Evolutionary conservation across 2,888 invertebrate species (phyloP).

Genomic region (Parascotia fuliginaria): DNA sequence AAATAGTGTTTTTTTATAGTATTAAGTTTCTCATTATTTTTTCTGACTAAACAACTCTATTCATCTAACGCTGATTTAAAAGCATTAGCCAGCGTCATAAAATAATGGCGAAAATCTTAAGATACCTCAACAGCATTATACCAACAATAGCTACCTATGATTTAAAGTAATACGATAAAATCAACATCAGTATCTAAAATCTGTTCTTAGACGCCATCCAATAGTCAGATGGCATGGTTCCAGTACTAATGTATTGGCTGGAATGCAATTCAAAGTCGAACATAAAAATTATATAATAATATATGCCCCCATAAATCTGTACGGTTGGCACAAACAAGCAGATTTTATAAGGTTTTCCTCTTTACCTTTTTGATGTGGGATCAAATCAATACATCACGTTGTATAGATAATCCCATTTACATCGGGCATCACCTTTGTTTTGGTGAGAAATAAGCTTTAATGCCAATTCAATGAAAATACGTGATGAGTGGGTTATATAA

Average conservation of each 20-base stretch:
- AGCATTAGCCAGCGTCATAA: no score
- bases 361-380: background rate
- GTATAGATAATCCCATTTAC: constrained; percentile 32
- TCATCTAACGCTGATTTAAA: no score
- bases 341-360: constrained; percentile 13
- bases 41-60: no score
- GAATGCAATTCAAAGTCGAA: background rate
- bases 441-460: constrained; percentile 33
- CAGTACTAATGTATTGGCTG: background rate
- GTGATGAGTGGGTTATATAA: constrained; percentile 43
- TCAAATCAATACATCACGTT: constrained; percentile 25
- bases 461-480: constrained; percentile 44
- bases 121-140: no score
- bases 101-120: no score
- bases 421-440: constrained; percentile 30
- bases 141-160: no score
- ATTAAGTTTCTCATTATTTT: no score
- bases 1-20: no score
- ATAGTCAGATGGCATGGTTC: background rate
- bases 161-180: no score
- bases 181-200: background rate
- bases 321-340: background rate
- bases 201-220: background rate
- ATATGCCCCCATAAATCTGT: background rate
- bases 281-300: background rate